Evolutionary conservation across 1,140 invertebrate genomes (phyloP).

Genomic region (Colletes latitarsis): DNA sequence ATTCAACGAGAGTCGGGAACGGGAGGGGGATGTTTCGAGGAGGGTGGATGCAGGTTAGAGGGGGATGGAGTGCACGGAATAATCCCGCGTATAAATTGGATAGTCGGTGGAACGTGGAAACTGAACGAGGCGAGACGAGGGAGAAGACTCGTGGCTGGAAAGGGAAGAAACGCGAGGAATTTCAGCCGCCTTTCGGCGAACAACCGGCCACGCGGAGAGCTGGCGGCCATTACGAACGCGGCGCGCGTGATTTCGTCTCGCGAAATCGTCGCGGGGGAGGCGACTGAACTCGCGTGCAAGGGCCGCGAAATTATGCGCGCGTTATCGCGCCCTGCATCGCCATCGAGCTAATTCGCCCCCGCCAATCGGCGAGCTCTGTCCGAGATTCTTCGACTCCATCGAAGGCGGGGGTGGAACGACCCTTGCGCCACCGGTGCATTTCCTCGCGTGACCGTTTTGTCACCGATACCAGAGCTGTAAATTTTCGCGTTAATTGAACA

Average conservation of each 20-base stretch:
- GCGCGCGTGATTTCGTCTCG: slow-evolving; percentile 41
- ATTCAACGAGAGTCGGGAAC: slow-evolving; percentile 51
- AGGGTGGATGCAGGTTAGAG: slow-evolving; percentile 22
- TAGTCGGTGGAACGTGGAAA: slow-evolving; percentile 68
- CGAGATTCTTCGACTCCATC: background rate
- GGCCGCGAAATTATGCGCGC: slow-evolving; percentile 26
- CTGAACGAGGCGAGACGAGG: slow-evolving; percentile 45
- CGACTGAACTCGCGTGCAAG: slow-evolving; percentile 26
- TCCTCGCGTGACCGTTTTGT: background rate
- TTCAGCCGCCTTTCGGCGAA: background rate
- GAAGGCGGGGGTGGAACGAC: background rate
- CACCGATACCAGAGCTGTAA: too few species aligned
- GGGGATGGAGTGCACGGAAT: slow-evolving; percentile 63
- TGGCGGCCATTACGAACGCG: background rate
- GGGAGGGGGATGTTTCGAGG: slow-evolving; percentile 30
- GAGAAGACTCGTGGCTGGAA: background rate
- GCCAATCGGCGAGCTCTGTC: background rate
- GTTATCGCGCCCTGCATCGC: slow-evolving; percentile 11
- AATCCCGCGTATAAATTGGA: slow-evolving; percentile 79
- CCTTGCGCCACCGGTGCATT: background rate
- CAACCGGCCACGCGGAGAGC: background rate
- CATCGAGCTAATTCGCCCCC: slow-evolving; percentile 21
- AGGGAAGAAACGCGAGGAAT: slow-evolving; percentile 35
- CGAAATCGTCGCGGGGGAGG: slow-evolving; percentile 43
- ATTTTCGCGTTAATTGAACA: too few species aligned